Percentiles rank a stretch among this genome's conserved stretches.
These are phyloP conservation scores for Antechinus flavipes DNA, from an alignment of 2,113 vertebrate genomes.

Conservation along the genomic window DNA sequence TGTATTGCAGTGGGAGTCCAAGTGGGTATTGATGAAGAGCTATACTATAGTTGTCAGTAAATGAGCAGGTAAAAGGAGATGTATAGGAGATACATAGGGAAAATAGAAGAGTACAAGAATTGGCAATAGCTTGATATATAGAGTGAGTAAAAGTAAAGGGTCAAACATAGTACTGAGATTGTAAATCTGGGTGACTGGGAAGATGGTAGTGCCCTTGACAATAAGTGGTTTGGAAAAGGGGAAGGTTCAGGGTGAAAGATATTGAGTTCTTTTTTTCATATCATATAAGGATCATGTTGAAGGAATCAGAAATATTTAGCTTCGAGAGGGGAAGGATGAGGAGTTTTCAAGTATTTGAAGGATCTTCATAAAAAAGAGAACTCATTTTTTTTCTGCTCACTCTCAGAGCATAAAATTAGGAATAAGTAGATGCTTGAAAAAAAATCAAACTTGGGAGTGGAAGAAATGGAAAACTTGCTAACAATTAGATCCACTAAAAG, in stretches of 20 bases:
- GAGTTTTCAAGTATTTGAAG: not conserved
- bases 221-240: not conserved
- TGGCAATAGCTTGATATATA: too few relatives aligned
- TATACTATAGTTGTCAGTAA: too few relatives aligned
- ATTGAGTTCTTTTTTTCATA: not conserved
- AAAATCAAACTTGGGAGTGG: not conserved
- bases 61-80: too few relatives aligned
- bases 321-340: not conserved
- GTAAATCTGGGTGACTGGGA: too few relatives aligned
- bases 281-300: not conserved
- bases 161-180: too few relatives aligned
- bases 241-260: not conserved
- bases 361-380: not conserved
- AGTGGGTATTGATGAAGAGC: too few relatives aligned
- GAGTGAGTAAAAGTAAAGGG: too few relatives aligned
- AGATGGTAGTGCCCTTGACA: not conserved
- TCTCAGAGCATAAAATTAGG: not conserved
- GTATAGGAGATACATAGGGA: too few relatives aligned
- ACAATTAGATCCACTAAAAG: not conserved
- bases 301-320: not conserved
- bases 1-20: too few relatives aligned
- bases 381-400: not conserved
- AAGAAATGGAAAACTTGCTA: not conserved
- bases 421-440: not conserved
- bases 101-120: too few relatives aligned